Percentiles rank a stretch among this genome's conserved stretches.
phyloP scores from a whole-genome alignment of 2,113 vertebrate genomes.

The Xerus inauris region DNA sequence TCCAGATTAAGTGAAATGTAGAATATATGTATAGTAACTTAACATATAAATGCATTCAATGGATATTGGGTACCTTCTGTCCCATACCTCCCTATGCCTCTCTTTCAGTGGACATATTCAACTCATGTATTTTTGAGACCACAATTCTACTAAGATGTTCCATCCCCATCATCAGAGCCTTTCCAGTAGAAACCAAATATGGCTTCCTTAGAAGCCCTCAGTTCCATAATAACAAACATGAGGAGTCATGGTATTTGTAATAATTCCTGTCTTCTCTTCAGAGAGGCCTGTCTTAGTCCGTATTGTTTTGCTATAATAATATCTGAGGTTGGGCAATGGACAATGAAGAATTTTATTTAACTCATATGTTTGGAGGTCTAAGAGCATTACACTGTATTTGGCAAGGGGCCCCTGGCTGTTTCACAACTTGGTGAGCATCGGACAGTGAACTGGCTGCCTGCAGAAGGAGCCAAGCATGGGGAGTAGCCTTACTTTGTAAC shows the following conservation, averaged over 20 bases:
- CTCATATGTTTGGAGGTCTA: not conserved
- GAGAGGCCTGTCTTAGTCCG: not conserved
- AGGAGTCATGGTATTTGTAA: not conserved
- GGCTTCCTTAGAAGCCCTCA: not conserved
- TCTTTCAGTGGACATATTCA: not conserved
- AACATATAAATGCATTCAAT: not conserved
- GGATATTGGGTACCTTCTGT: not conserved
- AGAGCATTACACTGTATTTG: not conserved
- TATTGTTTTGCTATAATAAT: not conserved
- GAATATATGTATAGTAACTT: not conserved
- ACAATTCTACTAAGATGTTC: not conserved
- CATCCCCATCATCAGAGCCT: not conserved
- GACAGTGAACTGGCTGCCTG: not conserved
- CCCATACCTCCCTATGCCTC: not conserved
- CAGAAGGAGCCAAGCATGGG: not conserved
- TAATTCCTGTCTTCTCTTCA: not conserved
- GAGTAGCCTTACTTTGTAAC: not conserved
- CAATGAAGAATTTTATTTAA: not conserved
- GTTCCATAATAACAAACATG: not conserved
- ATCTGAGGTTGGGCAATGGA: not conserved
- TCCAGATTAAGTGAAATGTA: not conserved
- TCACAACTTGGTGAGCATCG: not conserved
- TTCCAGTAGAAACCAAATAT: not conserved
- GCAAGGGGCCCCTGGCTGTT: not conserved
- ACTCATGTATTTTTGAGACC: not conserved